Base-by-base conservation (phyloP, 1,140 invertebrate species). In the Drosophila persimilis region DNA sequence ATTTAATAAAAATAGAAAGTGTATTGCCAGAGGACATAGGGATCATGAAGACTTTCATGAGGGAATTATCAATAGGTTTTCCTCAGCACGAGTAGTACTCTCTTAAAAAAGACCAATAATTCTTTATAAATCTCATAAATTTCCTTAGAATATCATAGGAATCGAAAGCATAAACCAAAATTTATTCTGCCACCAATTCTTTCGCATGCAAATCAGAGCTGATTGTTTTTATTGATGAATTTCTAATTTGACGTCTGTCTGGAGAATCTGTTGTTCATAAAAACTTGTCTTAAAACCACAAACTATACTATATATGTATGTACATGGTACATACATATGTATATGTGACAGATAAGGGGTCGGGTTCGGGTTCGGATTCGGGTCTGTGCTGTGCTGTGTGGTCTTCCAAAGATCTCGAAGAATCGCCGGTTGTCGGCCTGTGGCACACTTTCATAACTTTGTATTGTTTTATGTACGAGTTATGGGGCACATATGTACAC, bases 361-460 rank as follows among this genome's bases (percentile, higher is more conserved):
- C 24, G 20, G 20, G 20, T 20, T 20, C 20, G 20, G 20, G 15
- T 15, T n/a, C n/a, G n/a, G n/a, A 20, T 20, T 59, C 2, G 8
- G 31, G 8, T 9, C 7, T 52, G n/a, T 20, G 20, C 1, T 20
- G n/a, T 55, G 17, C 20, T 54, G 53, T 43, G 24, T 9, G 24
- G 22, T 15, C 7, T 48, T 39, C 29, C 6, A 2, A 57, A 41
- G 57, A 29, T 17, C 54, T 8, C 6, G 15, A 35, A 52, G 47
- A 31, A 41, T 59, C 57, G 65, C 51, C 56, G 35, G 22, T 57
- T 39, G 35, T 13, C 48, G 56, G 50, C 61, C 46, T 57, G 67
- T 67, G 80, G 76, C 80, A 85, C 77, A 85, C 77, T 86, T 81
- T 72, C 59, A 62, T 67, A 58, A 77, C 54, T 59, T 73, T 80